Percentiles rank a stretch among this genome's conserved stretches.
These are phyloP conservation scores for Sturmia bella DNA, from an alignment of 2,888 invertebrate species.

Conservation along the genomic window DNA sequence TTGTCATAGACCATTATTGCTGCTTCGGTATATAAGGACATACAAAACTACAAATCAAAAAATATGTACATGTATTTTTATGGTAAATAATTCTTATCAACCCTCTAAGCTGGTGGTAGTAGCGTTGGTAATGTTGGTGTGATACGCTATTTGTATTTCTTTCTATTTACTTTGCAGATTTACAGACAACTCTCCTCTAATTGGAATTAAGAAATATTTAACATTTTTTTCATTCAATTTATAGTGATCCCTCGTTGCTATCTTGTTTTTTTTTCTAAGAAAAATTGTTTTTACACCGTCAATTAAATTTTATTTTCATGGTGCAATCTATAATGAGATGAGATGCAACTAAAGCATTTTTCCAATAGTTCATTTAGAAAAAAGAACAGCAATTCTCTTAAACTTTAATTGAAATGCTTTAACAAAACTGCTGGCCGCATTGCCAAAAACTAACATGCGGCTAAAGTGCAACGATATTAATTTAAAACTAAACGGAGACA, in stretches of 20 bases:
- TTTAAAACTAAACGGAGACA: too few species aligned
- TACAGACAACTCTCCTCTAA: conserved; percentile 23
- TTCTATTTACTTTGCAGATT: conserved; percentile 15
- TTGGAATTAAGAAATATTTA: not conserved
- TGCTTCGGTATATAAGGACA: conserved; percentile 45
- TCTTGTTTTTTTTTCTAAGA: too few species aligned
- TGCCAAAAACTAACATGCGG: too few species aligned
- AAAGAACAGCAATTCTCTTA: too few species aligned
- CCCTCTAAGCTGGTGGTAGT: conserved; percentile 46
- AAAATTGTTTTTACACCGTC: too few species aligned
- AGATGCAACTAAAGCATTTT: too few species aligned
- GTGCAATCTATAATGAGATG: too few species aligned
- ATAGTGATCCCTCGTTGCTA: not conserved
- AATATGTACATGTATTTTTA: conserved; percentile 13
- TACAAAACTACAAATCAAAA: conserved; percentile 5
- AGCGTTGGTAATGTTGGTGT: conserved; percentile 34
- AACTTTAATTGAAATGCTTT: too few species aligned
- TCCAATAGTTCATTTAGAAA: too few species aligned
- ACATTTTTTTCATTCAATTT: not conserved
- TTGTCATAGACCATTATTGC: conserved; percentile 55
- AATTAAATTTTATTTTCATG: too few species aligned
- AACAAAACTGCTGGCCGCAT: too few species aligned
- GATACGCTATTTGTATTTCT: conserved; percentile 25
- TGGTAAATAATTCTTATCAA: conserved; percentile 41
- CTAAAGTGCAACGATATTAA: too few species aligned